These are phyloP conservation scores for Lanius collurio DNA, from an alignment of 2,113 vertebrate genomes.

Conservation along the genomic window DNA sequence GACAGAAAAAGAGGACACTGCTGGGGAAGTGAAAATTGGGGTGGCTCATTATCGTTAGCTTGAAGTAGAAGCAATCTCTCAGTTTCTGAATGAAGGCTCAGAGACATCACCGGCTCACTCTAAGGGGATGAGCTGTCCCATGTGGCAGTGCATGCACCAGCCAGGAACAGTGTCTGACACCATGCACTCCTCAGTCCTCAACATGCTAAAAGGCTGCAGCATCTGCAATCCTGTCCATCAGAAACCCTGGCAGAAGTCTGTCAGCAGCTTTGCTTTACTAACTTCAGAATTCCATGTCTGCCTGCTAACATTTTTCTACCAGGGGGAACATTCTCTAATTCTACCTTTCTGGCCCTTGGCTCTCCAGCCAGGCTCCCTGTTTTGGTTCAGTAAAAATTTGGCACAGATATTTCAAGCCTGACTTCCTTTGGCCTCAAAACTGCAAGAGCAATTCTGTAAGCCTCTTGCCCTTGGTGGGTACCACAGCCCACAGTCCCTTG, in stretches of 20 bases:
- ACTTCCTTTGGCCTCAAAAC: neutral
- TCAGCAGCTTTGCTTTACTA: neutral
- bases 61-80: neutral
- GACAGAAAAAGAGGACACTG: neutral
- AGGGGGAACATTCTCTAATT: neutral
- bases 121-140: accelerated
- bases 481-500: neutral
- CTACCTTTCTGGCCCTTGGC: neutral
- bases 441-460: neutral
- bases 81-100: too few relatives aligned
- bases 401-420: neutral
- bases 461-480: neutral
- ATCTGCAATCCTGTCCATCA: neutral
- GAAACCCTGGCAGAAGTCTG: neutral
- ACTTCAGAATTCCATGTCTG: neutral
- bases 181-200: neutral
- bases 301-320: neutral
- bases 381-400: neutral
- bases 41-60: neutral
- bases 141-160: neutral
- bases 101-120: accelerated
- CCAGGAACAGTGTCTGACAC: neutral
- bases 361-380: neutral
- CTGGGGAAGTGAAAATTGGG: conserved; percentile 6
- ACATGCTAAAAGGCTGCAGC: neutral